Evolutionary conservation across 2,888 invertebrate genomes (phyloP).

Genomic region (Alentia gelatinosa): DNA sequence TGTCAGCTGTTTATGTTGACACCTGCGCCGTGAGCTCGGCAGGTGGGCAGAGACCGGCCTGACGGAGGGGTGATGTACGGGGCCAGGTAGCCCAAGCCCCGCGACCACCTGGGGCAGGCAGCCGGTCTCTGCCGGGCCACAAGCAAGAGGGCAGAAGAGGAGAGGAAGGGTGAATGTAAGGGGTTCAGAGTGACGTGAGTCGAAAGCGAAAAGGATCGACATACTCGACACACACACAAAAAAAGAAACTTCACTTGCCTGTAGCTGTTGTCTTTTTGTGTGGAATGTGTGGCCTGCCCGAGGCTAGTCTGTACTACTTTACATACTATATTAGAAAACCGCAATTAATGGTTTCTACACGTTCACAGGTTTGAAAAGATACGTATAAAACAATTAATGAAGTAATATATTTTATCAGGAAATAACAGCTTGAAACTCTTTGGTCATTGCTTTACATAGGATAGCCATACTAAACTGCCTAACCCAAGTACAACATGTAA

Average conservation of each 20-base stretch:
- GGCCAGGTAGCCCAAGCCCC: not conserved
- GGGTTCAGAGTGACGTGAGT: not conserved
- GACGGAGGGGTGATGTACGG: not conserved
- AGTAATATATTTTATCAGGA: too few species aligned
- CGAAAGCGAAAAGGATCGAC: not conserved
- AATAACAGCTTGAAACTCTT: too few species aligned
- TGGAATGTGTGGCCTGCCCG: too few species aligned
- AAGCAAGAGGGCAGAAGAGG: not conserved
- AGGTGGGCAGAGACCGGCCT: slow-evolving; percentile 1
- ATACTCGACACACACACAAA: not conserved
- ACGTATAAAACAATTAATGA: too few species aligned
- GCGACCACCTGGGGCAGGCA: slow-evolving; percentile 3
- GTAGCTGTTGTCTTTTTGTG: not conserved
- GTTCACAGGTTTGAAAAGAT: too few species aligned
- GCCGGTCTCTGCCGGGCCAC: slow-evolving; percentile 9
- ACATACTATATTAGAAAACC: too few species aligned
- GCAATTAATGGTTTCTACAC: too few species aligned
- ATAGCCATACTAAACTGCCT: too few species aligned
- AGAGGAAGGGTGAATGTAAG: not conserved
- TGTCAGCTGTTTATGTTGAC: not conserved
- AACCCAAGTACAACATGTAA: too few species aligned
- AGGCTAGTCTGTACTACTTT: too few species aligned
- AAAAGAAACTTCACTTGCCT: not conserved
- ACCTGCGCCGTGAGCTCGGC: slow-evolving; percentile 33
- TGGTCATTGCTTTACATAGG: too few species aligned